Evolutionary conservation across 1,140 invertebrate species (phyloP), one percentile per base, ranked within the genome.

Genomic region (Drosophila azteca): DNA sequence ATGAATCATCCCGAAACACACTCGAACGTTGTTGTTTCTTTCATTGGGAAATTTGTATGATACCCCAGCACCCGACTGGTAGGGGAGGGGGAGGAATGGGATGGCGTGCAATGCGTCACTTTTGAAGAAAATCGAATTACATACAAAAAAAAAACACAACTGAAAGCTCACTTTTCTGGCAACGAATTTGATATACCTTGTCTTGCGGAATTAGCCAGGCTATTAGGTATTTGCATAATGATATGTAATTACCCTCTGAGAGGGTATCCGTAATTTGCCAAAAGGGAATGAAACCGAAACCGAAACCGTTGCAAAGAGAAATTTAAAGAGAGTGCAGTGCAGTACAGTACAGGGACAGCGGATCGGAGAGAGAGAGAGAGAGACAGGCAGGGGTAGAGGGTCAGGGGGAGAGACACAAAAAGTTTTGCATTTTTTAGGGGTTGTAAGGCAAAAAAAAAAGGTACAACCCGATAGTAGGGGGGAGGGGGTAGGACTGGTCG

Each of bases 251-350:
- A n/a, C 24, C 48, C 44, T 46, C 11, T 26, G 22, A 35, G 11
- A 39, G 35, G 11, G 35, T 39, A 39, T 11, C 11, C 11, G 11
- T 2, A 39, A 13, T 68, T 68, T 44, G 39, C 64, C 17, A 20
- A 68, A 54, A 68, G 65, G 61, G 69, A 85, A 87, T 87, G 83
- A 87, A 88, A 87, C 83, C 75, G 83, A 87, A 88, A 87, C 83
- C 75, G 83, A 85, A 85, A 87, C 82, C 82, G 78, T 87, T 68
- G 45, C 68, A 78, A 71, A 81, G 51, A 84, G 62, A 54, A 7
- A 61, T 60, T 63, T 41, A 62, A 51, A 39, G 43, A 44, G 26
- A 41, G 52, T 43, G 39, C 35, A 39, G 35, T 39, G 35, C 11
- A 39, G 35, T 39, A 39, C 11, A 39, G 35, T 39, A 39, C 35